Percentiles rank a stretch among this genome's conserved stretches.
Conservation (phyloP, 2,888 invertebrate genomes). For the Nomada lathburiana region DNA sequence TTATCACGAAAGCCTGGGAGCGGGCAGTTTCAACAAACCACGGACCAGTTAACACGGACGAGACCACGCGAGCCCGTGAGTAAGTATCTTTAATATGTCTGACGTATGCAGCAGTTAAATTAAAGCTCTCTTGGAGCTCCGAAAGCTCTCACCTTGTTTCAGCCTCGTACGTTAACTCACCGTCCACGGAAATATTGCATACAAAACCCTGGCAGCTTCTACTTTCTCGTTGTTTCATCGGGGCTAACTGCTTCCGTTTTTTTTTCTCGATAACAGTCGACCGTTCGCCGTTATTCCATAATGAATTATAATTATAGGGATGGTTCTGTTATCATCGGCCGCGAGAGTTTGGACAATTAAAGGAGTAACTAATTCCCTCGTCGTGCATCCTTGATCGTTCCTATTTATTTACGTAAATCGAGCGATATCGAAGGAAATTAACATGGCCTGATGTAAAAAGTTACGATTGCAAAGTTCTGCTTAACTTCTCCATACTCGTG, state of each 20-base stretch:
- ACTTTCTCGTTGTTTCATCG: conserved; percentile 48
- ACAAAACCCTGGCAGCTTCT: conserved; percentile 60
- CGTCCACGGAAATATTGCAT: conserved; percentile 72
- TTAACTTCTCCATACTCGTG: not conserved
- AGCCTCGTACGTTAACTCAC: conserved; percentile 60
- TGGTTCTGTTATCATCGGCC: not conserved
- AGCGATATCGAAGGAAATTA: not conserved
- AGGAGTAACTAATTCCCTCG: not conserved
- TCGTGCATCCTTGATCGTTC: not conserved
- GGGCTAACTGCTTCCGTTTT: conserved; percentile 32
- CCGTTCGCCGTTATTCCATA: conserved; percentile 2
- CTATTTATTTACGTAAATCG: conserved; percentile 2
- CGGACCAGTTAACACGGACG: conserved; percentile 68
- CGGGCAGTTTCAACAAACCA: conserved; percentile 66
- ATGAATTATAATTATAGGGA: conserved; percentile 44
- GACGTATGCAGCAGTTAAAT: conserved; percentile 76
- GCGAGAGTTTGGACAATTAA: not conserved
- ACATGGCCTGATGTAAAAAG: not conserved
- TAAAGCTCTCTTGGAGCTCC: conserved; percentile 66
- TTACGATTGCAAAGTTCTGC: not conserved
- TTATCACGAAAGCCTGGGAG: conserved; percentile 60
- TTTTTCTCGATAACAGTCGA: conserved; percentile 14
- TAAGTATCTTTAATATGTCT: conserved; percentile 78
- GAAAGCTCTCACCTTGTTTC: conserved; percentile 66
- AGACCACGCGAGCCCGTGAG: conserved; percentile 60